These are phyloP conservation scores for Desmodus rotundus DNA, from an alignment of 2,113 vertebrate genomes.

Conservation along the genomic window DNA sequence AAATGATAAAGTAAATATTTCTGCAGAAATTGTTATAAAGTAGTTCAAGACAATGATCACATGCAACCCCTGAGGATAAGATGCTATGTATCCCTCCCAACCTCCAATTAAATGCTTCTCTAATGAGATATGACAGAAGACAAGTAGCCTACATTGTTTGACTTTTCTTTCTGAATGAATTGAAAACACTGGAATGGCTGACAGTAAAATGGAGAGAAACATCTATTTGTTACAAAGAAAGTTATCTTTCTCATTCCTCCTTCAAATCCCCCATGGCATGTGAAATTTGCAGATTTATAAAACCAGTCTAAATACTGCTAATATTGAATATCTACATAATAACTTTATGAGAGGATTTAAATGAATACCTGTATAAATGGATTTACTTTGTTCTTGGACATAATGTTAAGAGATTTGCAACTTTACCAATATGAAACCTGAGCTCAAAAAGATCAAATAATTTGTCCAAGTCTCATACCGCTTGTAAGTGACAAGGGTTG, in stretches of 20 bases:
- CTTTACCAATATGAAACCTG: neutral
- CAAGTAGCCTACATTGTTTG: neutral
- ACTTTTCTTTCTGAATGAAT: neutral
- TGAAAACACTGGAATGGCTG: neutral
- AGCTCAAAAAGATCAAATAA: neutral
- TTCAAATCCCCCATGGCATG: neutral
- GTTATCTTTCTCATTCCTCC: neutral
- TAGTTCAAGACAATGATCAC: neutral
- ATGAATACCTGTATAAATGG: neutral
- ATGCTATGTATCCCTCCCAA: neutral
- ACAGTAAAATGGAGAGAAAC: neutral
- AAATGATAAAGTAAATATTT: neutral
- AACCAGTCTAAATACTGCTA: neutral
- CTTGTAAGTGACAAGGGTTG: neutral
- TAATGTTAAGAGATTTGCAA: neutral
- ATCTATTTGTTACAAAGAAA: neutral
- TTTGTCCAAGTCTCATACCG: neutral
- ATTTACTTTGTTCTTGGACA: neutral
- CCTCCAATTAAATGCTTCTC: neutral
- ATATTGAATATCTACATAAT: neutral
- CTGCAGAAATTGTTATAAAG: neutral
- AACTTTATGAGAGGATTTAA: neutral
- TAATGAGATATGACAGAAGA: neutral
- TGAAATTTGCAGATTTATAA: neutral
- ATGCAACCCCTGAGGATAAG: neutral